Evolutionary conservation across 1,140 invertebrate genomes (phyloP).

Genomic region (Nomia melanderi): DNA sequence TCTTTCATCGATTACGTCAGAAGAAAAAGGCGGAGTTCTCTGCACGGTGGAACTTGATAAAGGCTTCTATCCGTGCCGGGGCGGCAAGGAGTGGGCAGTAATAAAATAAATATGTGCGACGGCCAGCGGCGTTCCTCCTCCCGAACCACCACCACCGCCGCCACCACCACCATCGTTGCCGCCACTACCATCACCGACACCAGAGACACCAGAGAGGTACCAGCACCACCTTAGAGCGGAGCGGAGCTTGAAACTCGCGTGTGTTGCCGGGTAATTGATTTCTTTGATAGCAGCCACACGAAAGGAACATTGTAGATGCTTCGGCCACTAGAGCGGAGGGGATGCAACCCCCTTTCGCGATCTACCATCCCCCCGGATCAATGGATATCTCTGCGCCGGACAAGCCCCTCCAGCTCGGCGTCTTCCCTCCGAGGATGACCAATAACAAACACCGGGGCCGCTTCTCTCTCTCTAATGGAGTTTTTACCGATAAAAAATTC

Average conservation of each 20-base stretch:
- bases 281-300: conserved; percentile 73
- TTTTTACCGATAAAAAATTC: conserved; percentile 81
- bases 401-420: conserved; percentile 58
- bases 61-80: conserved; percentile 59
- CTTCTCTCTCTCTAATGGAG: conserved; percentile 79
- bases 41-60: conserved; percentile 60
- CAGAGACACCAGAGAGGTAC: background rate
- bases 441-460: conserved; percentile 80
- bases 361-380: conserved; percentile 75
- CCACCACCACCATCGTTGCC: background rate
- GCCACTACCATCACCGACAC: background rate
- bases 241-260: conserved; percentile 53
- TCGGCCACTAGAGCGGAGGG: conserved; percentile 50
- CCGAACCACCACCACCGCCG: background rate
- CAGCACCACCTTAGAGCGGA: conserved; percentile 34
- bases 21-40: conserved; percentile 61
- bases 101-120: conserved; percentile 73
- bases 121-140: conserved; percentile 24
- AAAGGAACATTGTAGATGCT: conserved; percentile 70
- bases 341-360: conserved; percentile 52
- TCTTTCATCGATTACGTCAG: conserved; percentile 41
- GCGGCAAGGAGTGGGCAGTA: conserved; percentile 62
- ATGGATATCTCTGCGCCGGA: conserved; percentile 75
- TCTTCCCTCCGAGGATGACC: conserved; percentile 74
- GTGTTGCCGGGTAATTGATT: conserved; percentile 75